Conservation (phyloP, 2,797 vertebrate genomes). For the Oceanodroma leucorhoa region DNA sequence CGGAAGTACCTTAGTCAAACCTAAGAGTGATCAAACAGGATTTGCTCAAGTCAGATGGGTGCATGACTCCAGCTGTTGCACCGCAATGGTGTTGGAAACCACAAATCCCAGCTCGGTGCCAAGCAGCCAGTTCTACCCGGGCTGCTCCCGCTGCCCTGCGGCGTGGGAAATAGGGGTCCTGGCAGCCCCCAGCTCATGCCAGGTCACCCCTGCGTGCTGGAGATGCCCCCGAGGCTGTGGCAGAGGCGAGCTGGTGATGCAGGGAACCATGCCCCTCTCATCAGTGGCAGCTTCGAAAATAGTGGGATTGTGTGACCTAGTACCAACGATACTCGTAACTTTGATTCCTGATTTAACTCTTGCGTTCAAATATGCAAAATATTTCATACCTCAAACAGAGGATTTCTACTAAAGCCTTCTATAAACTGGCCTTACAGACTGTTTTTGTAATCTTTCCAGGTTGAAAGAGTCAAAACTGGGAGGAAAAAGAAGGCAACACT, state of each 20-base stretch:
- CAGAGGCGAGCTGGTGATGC: background rate
- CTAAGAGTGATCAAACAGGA: background rate
- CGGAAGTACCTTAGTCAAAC: background rate
- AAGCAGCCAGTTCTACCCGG: background rate
- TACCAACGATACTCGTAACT: background rate
- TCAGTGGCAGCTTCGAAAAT: background rate
- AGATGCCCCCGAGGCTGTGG: background rate
- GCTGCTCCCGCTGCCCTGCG: background rate
- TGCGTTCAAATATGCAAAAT: constrained; percentile 11
- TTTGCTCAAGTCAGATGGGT: background rate
- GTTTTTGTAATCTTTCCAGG: background rate
- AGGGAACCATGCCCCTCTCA: rapidly evolving
- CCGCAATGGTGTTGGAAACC: background rate
- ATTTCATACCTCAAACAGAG: background rate
- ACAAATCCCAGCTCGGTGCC: background rate
- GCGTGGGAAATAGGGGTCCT: background rate
- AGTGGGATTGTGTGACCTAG: background rate
- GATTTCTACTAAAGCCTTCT: constrained; percentile 15
- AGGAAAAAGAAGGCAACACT: background rate
- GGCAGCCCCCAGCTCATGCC: background rate
- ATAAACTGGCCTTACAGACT: background rate
- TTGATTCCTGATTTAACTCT: background rate
- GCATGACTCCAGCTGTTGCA: background rate
- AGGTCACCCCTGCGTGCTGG: background rate
- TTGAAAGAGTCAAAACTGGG: background rate